phyloP scores from a whole-genome alignment of 92 coral and sea anemone genomes.

The Paramuricea clavata region DNA sequence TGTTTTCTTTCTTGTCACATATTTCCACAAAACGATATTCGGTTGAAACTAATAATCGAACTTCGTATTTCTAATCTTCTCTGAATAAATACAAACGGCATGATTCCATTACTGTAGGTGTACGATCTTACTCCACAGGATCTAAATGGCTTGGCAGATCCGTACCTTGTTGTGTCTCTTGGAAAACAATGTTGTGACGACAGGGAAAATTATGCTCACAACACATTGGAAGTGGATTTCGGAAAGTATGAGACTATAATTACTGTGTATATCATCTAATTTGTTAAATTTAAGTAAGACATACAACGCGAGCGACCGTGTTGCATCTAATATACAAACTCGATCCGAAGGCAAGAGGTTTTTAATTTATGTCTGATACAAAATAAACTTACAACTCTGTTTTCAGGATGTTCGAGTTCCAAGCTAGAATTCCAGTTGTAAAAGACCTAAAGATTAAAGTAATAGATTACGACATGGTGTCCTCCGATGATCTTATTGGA shows the following conservation, averaged over 20 bases:
- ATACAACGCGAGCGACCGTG: too few species aligned
- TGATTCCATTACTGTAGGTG: constrained; percentile 64
- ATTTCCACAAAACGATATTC: not conserved
- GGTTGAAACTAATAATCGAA: too few species aligned
- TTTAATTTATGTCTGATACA: too few species aligned
- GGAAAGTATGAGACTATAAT: constrained; percentile 61
- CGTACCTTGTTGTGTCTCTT: constrained; percentile 80
- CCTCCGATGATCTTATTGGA: constrained; percentile 91
- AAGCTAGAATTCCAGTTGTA: constrained; percentile 84
- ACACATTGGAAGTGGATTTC: constrained; percentile 62
- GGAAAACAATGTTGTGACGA: constrained; percentile 71
- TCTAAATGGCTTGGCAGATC: constrained; percentile 94
- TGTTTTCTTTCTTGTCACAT: not conserved
- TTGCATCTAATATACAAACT: too few species aligned
- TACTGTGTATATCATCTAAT: too few species aligned
- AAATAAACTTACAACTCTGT: not conserved
- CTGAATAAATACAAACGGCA: not conserved
- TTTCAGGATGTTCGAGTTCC: constrained; percentile 90
- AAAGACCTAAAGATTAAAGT: constrained; percentile 89
- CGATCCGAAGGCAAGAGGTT: too few species aligned
- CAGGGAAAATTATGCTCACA: constrained; percentile 51
- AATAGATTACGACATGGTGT: constrained; percentile 90
- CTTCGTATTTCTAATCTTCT: not conserved
- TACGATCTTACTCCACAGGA: constrained; percentile 95
- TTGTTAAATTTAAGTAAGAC: too few species aligned